phyloP scores from a whole-genome alignment of 2,888 invertebrate species.

The Coelogynopora nodosa region DNA sequence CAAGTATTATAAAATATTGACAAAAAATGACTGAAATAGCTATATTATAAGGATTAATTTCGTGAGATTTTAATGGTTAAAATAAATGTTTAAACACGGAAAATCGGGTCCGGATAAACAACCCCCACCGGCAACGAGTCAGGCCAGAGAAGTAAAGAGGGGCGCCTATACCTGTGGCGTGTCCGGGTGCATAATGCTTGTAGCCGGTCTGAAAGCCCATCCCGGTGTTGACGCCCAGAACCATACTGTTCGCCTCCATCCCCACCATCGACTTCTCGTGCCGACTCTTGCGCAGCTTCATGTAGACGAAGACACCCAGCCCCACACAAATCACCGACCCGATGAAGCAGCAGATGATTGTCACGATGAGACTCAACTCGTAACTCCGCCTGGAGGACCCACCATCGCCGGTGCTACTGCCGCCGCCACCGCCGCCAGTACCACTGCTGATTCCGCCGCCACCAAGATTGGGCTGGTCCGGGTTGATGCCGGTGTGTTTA shows the following conservation, averaged over 20 bases:
- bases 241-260: background rate
- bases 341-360: slow-evolving; percentile 16
- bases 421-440: background rate
- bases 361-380: background rate
- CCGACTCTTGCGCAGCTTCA: slow-evolving; percentile 6
- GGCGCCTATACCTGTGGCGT: too few relatives aligned
- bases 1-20: too few relatives aligned
- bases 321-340: slow-evolving; percentile 9
- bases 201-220: background rate
- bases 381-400: background rate
- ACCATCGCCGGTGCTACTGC: background rate
- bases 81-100: too few relatives aligned
- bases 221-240: background rate
- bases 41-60: too few relatives aligned
- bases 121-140: too few relatives aligned
- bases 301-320: background rate
- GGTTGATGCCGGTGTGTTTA: too few relatives aligned
- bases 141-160: too few relatives aligned
- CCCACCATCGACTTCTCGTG: slow-evolving; percentile 10
- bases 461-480: too few relatives aligned
- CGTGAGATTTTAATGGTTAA: too few relatives aligned
- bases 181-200: background rate
- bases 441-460: too few relatives aligned
- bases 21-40: too few relatives aligned
- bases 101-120: too few relatives aligned